These are phyloP conservation scores for Heliornis fulica DNA, from an alignment of 2,113 vertebrate genomes.

Conservation along the genomic window DNA sequence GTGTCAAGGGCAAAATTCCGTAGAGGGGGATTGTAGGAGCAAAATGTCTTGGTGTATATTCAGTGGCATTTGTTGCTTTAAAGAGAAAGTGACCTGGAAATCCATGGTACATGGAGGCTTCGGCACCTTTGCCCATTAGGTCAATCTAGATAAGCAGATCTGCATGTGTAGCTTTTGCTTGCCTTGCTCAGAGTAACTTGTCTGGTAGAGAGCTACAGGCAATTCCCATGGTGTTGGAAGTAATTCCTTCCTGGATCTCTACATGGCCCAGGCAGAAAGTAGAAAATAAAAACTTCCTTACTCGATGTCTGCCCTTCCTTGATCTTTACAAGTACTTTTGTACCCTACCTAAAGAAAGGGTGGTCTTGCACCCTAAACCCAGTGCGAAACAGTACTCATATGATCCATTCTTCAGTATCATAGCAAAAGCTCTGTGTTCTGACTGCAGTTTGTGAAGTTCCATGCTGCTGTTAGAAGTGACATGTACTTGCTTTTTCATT, in stretches of 20 bases:
- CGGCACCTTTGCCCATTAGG: neutral
- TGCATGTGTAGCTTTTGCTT: fast-evolving
- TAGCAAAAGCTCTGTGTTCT: neutral
- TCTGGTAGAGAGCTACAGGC: neutral
- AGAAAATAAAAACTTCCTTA: neutral
- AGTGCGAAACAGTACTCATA: neutral
- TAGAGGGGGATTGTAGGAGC: neutral
- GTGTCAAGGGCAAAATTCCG: neutral
- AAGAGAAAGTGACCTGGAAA: neutral
- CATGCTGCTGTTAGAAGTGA: neutral
- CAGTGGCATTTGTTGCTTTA: neutral
- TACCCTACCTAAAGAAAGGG: neutral
- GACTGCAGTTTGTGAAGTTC: neutral
- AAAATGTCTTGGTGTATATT: neutral
- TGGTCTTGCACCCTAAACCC: neutral
- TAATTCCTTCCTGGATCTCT: neutral
- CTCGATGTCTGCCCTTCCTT: neutral
- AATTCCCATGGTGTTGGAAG: neutral
- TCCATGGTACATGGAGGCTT: neutral
- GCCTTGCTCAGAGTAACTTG: neutral
- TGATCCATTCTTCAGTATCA: neutral
- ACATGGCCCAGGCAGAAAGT: neutral
- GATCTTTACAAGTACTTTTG: neutral
- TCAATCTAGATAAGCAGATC: neutral
- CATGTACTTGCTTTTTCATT: conserved; percentile 33